Percentiles rank a stretch among this genome's conserved stretches.
Conservation (phyloP, 1,140 invertebrate genomes). For the Drosophila bocqueti region DNA sequence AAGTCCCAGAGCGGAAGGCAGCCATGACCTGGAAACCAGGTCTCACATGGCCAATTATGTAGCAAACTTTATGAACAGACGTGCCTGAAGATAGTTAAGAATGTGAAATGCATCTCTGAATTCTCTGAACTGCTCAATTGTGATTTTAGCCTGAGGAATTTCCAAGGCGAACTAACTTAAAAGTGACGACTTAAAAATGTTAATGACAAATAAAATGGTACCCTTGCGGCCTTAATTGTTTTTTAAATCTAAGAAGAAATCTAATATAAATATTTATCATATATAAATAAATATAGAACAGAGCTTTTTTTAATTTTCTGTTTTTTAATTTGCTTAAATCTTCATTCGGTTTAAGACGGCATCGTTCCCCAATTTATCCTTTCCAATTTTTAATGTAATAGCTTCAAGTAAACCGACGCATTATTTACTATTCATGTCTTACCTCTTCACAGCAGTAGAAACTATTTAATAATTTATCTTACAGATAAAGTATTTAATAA, state of each 20-base stretch:
- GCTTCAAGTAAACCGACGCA: no score
- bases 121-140: neutral
- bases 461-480: no score
- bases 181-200: neutral
- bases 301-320: neutral
- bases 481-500: neutral
- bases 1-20: neutral
- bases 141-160: constrained; percentile 12
- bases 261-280: neutral
- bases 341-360: neutral
- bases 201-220: neutral
- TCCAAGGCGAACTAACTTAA: neutral
- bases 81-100: constrained; percentile 2
- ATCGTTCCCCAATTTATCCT: neutral
- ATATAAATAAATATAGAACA: constrained; percentile 1
- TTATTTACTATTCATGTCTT: neutral
- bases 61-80: constrained; percentile 36
- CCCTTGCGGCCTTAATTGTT: neutral
- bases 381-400: neutral
- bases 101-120: neutral
- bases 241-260: neutral
- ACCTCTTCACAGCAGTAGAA: neutral
- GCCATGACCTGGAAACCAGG: constrained; percentile 6
- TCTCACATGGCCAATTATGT: constrained; percentile 49
- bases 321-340: no score